These are phyloP conservation scores for Polypterus senegalus DNA, from an alignment of 2,113 vertebrate genomes.

Conservation along the genomic window DNA sequence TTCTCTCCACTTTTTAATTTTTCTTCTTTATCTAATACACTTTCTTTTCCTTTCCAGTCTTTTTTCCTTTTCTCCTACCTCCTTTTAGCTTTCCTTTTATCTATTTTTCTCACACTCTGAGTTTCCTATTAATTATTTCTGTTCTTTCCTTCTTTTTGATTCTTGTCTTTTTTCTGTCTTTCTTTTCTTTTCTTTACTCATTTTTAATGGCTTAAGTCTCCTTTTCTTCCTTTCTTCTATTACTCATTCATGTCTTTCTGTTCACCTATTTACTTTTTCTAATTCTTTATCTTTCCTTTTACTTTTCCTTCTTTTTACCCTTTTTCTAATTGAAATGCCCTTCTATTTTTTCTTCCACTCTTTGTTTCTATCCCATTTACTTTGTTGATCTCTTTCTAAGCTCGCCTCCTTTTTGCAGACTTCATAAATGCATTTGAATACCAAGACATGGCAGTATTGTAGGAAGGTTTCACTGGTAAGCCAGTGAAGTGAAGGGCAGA, in stretches of 20 bases:
- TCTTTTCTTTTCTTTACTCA: constrained; percentile 3
- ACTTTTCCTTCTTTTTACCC: not conserved
- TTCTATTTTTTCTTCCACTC: not conserved
- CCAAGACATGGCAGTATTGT: too few relatives aligned
- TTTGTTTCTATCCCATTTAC: too few relatives aligned
- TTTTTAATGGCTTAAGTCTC: constrained; percentile 26
- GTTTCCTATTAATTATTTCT: not conserved
- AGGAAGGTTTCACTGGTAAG: too few relatives aligned
- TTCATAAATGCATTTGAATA: too few relatives aligned
- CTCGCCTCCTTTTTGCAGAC: too few relatives aligned
- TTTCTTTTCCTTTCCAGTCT: too few relatives aligned
- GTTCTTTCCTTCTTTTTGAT: not conserved
- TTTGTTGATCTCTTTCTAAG: too few relatives aligned
- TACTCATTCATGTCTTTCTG: constrained; percentile 1
- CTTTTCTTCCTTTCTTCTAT: constrained; percentile 16
- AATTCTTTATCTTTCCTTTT: constrained; percentile 1
- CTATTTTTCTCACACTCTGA: not conserved
- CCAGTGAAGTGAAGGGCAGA: too few relatives aligned
- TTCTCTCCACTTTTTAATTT: not conserved
- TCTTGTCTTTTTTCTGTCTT: constrained; percentile 2
- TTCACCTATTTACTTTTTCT: not conserved
- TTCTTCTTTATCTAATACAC: too few relatives aligned
- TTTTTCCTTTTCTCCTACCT: not conserved
- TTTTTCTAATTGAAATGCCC: not conserved
- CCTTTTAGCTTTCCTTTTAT: not conserved